phyloP scores from a whole-genome alignment of 1,140 invertebrate genomes.

The Aradophagus sp. region DNA sequence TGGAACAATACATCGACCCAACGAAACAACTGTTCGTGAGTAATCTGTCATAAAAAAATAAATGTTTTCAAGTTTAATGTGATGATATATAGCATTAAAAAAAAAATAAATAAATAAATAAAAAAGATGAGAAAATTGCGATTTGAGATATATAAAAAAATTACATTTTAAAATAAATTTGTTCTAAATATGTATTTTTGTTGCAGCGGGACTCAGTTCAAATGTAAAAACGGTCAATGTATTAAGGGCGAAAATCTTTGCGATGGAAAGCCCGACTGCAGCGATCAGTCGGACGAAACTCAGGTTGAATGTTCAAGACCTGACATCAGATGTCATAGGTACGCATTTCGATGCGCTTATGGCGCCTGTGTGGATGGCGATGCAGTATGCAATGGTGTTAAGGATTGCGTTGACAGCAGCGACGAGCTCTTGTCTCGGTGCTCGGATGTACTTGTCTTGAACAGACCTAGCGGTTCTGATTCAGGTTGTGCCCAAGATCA shows the following conservation, averaged over 20 bases:
- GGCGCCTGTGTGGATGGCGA: slow-evolving; percentile 78
- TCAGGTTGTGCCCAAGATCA: slow-evolving; percentile 44
- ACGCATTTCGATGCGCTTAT: slow-evolving; percentile 77
- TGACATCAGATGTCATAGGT: slow-evolving; percentile 68
- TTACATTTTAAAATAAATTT: too few relatives aligned
- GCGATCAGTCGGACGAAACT: slow-evolving; percentile 78
- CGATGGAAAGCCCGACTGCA: slow-evolving; percentile 76
- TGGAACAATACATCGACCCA: too few relatives aligned
- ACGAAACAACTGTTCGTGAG: too few relatives aligned
- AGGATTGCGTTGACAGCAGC: slow-evolving; percentile 81
- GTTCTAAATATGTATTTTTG: too few relatives aligned
- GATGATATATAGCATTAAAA: too few relatives aligned
- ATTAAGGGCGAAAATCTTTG: slow-evolving; percentile 70
- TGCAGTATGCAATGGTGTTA: slow-evolving; percentile 76
- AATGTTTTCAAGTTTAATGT: too few relatives aligned
- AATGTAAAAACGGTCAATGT: slow-evolving; percentile 66
- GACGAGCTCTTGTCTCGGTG: slow-evolving; percentile 77
- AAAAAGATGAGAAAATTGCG: slow-evolving; percentile 5
- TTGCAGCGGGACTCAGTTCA: too few relatives aligned
- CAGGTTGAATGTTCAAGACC: slow-evolving; percentile 70
- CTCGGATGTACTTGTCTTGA: not conserved
- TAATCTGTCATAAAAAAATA: too few relatives aligned
- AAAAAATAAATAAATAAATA: slow-evolving; percentile 48
- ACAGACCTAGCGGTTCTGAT: too few relatives aligned
- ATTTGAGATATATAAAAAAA: too few relatives aligned